Evolutionary conservation across 2,797 vertebrate species (phyloP).

Genomic region (Rousettus madagascariensis): DNA sequence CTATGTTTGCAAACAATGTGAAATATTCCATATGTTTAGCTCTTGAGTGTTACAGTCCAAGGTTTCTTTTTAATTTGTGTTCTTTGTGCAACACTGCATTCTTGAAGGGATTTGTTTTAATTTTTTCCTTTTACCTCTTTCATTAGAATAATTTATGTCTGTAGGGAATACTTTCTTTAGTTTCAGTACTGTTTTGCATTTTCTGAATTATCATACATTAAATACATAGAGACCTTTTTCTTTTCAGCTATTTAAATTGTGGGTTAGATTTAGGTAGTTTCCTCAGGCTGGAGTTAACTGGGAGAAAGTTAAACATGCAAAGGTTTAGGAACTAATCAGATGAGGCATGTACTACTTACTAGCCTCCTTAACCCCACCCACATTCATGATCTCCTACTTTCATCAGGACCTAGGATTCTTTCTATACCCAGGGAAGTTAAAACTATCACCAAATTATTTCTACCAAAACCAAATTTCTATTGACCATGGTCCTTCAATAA

Average conservation of each 20-base stretch:
- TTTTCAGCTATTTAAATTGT: slow-evolving; percentile 1
- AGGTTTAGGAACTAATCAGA: neutral
- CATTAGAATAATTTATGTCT: neutral
- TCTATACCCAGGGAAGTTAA: neutral
- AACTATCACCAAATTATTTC: neutral
- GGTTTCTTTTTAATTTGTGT: neutral
- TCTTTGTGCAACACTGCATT: neutral
- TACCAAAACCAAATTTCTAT: neutral
- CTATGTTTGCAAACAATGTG: neutral
- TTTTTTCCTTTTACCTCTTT: neutral
- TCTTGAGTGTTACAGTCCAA: neutral
- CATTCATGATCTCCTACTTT: neutral
- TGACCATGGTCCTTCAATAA: neutral
- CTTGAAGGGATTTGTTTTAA: neutral
- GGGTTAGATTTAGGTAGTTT: neutral
- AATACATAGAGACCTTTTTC: neutral
- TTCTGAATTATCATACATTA: neutral
- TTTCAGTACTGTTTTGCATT: neutral
- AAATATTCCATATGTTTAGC: neutral
- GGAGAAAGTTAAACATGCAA: slow-evolving; percentile 13
- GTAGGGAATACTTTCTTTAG: neutral
- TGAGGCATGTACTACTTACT: neutral
- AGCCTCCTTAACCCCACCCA: neutral
- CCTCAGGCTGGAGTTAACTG: neutral
- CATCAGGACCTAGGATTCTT: neutral